Evolutionary conservation across 2,113 vertebrate genomes (phyloP).

Genomic region (Aplodontia rufa): DNA sequence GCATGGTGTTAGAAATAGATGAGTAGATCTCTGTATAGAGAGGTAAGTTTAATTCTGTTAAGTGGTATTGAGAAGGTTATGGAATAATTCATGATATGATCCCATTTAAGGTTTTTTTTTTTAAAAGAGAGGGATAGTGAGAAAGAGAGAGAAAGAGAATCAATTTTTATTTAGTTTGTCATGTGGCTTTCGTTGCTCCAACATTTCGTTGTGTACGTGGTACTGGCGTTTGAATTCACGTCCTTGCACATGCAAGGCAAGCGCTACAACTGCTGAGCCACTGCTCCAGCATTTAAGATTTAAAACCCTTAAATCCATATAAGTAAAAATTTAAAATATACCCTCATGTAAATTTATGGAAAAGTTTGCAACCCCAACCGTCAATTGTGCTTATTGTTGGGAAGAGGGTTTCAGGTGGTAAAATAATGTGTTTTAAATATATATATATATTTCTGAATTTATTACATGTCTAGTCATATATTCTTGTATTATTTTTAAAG

Average conservation of each 20-base stretch:
- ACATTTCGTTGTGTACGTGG: too few species aligned
- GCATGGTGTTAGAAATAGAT: not conserved
- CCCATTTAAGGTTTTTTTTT: too few species aligned
- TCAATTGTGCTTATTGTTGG: not conserved
- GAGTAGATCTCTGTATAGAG: not conserved
- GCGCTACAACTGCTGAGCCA: too few species aligned
- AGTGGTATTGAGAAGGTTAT: not conserved
- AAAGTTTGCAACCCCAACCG: not conserved
- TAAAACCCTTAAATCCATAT: not conserved
- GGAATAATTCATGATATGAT: not conserved
- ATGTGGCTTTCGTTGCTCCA: too few species aligned
- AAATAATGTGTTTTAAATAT: not conserved
- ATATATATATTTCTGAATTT: not conserved
- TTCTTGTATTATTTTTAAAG: not conserved
- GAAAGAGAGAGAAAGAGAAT: too few species aligned
- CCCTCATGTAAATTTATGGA: not conserved
- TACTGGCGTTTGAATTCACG: too few species aligned
- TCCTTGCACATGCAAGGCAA: too few species aligned
- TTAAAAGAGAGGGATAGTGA: too few species aligned
- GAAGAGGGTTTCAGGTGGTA: not conserved
- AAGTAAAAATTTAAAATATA: not conserved
- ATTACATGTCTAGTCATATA: not conserved
- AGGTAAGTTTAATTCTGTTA: not conserved
- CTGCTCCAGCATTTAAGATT: slow-evolving; percentile 2
- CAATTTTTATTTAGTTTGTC: too few species aligned